Conservation (phyloP, 2,797 vertebrate species). For the Argya squamiceps region DNA sequence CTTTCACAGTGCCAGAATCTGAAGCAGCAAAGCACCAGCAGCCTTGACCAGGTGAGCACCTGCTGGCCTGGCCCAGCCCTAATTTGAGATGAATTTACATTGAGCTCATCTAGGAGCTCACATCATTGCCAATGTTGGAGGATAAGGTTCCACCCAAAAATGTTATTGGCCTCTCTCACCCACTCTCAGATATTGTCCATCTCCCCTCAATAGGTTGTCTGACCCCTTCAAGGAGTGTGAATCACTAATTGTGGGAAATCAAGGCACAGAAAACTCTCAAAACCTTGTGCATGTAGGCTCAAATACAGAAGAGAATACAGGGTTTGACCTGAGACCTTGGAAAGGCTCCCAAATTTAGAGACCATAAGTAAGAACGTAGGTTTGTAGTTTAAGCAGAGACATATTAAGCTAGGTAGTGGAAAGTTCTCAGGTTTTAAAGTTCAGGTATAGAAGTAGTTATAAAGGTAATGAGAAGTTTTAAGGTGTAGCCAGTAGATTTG, state of each 20-base stretch:
- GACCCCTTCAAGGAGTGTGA: neutral
- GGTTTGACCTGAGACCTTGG: neutral
- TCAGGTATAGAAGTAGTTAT: neutral
- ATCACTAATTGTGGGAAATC: neutral
- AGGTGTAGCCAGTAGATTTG: neutral
- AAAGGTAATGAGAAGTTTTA: neutral
- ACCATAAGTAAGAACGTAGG: neutral
- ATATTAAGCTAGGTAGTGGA: neutral
- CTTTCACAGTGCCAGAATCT: neutral
- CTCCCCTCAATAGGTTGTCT: neutral
- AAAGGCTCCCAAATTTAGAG: neutral
- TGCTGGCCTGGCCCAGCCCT: neutral
- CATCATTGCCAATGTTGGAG: fast-evolving
- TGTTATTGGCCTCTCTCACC: neutral
- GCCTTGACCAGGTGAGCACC: neutral
- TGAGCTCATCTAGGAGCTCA: neutral
- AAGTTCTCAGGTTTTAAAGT: neutral
- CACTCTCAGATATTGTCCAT: neutral
- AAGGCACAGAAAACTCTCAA: neutral
- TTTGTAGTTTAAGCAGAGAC: neutral
- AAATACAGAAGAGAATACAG: neutral
- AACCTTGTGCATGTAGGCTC: neutral
- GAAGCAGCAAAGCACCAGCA: neutral
- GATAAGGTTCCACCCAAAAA: neutral
- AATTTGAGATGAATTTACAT: fast-evolving